Conservation (phyloP, 2,888 invertebrate species). For the Beris chalybata region DNA sequence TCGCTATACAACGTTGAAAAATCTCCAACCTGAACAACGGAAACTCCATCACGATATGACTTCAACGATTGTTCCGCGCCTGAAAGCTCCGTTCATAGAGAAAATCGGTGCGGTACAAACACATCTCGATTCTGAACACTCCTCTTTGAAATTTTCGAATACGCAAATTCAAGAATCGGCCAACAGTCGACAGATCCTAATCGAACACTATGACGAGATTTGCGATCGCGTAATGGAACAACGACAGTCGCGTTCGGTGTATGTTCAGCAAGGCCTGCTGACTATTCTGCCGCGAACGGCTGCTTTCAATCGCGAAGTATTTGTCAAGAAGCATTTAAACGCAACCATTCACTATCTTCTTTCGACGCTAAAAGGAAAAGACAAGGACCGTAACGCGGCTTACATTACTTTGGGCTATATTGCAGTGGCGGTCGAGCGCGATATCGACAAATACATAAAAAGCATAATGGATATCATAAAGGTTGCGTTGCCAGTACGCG, state of each 20-base stretch:
- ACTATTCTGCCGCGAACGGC: constrained; percentile 88
- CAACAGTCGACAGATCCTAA: constrained; percentile 79
- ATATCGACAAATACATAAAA: constrained; percentile 77
- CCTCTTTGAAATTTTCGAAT: constrained; percentile 43
- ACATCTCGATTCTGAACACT: constrained; percentile 49
- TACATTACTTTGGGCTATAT: constrained; percentile 90
- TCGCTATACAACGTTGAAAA: constrained; percentile 73
- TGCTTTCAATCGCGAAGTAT: constrained; percentile 85
- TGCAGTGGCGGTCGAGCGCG: constrained; percentile 82
- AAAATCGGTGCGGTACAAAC: constrained; percentile 49
- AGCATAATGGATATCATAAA: constrained; percentile 85
- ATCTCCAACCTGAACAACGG: constrained; percentile 56
- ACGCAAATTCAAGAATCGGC: constrained; percentile 79
- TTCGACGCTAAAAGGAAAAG: constrained; percentile 73
- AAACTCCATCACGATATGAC: constrained; percentile 45
- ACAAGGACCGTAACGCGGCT: constrained; percentile 83
- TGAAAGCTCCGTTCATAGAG: constrained; percentile 57
- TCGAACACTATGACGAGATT: constrained; percentile 79
- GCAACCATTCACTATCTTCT: constrained; percentile 79
- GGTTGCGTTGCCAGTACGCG: constrained; percentile 74
- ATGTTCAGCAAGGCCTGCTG: constrained; percentile 85
- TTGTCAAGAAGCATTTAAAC: constrained; percentile 73
- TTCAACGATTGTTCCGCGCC: constrained; percentile 53
- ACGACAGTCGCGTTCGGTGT: constrained; percentile 70
- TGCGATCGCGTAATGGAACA: constrained; percentile 79